A percentile compares a stretch with the other conserved stretches of the same genome.
These are phyloP conservation scores for Acleris cristana DNA, from an alignment of 2,888 invertebrate genomes.

Conservation along the genomic window DNA sequence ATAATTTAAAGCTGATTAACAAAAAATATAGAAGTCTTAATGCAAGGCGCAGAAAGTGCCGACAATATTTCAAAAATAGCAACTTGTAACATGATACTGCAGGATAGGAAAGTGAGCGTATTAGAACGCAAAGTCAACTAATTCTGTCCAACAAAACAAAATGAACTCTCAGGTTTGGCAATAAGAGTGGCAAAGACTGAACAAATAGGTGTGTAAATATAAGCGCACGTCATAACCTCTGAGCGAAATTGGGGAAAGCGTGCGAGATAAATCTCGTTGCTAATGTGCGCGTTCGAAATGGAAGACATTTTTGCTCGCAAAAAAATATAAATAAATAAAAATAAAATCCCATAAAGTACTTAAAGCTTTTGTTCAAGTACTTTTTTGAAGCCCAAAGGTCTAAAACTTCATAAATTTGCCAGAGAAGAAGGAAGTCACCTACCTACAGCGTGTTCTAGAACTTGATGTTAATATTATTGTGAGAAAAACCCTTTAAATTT, in stretches of 20 bases:
- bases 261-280: slow-evolving; percentile 61
- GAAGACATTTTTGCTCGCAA: neutral
- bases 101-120: slow-evolving; percentile 46
- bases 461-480: too few species aligned
- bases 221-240: slow-evolving; percentile 58
- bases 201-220: slow-evolving; percentile 39
- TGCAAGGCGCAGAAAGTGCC: slow-evolving; percentile 12
- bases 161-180: slow-evolving; percentile 15
- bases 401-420: too few species aligned
- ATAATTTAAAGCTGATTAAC: neutral
- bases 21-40: slow-evolving; percentile 19
- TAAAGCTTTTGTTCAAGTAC: too few species aligned
- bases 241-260: slow-evolving; percentile 62
- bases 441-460: too few species aligned
- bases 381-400: too few species aligned
- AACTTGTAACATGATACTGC: slow-evolving; percentile 34
- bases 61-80: slow-evolving; percentile 36
- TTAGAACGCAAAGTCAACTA: slow-evolving; percentile 34
- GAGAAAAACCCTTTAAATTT: too few species aligned
- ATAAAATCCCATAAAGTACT: too few species aligned
- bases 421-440: too few species aligned
- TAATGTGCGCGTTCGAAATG: slow-evolving; percentile 46
- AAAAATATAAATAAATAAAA: neutral
- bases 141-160: neutral
- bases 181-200: slow-evolving; percentile 19